Evolutionary conservation across 2,797 vertebrate species (phyloP), one percentile per base, ranked within the genome.

Genomic region (Lerista edwardsae): DNA sequence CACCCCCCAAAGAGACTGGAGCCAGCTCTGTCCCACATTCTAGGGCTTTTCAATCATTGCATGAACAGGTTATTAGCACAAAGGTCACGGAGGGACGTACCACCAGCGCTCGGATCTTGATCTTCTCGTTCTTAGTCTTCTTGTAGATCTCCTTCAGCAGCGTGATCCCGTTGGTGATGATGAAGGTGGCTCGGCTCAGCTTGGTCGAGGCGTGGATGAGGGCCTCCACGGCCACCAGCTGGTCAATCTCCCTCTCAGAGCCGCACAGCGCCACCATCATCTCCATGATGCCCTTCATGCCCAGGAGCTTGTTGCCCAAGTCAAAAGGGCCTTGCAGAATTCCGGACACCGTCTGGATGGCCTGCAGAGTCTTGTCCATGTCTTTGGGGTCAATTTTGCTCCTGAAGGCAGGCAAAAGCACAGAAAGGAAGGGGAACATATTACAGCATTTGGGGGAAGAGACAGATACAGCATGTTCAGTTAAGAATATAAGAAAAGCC

Each of bases 211-310:
- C 95, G 0, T 99, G 98, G 90, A 99, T 99, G 89, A 99, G 96
- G 1, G 98, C 98, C 94, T 99, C 99, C 89, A 99, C 97, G 0
- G 99, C 98, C 82, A 99, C 98, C 94, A 99, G 95, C 96, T 99
- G 98, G 92, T 99, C 98, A n/a, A 97, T 97, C 94, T 99, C 98
- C 0, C 98, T 97, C 77, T 99, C 98, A 0, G 99, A 99, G 75
- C 96, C 96, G 4, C 98, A 99, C 83, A 99, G 95, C 0, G 98
- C 98, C n/a, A 99, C 98, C 98, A 99, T 99, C 97, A 99, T 99
- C 93, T 99, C 99, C 98, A 99, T 99, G 84, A 99, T 96, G 0
- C 99, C 99, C 89, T 98, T 98, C 85, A 94, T 95, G 77, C 97
- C 97, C 23, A 97, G 96, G 25, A 99, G 93, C 72, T 96, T 93